Percentiles rank a stretch among this genome's conserved stretches.
Evolutionary conservation across 2,113 vertebrate species (phyloP).

Genomic region (Apaloderma vittatum): DNA sequence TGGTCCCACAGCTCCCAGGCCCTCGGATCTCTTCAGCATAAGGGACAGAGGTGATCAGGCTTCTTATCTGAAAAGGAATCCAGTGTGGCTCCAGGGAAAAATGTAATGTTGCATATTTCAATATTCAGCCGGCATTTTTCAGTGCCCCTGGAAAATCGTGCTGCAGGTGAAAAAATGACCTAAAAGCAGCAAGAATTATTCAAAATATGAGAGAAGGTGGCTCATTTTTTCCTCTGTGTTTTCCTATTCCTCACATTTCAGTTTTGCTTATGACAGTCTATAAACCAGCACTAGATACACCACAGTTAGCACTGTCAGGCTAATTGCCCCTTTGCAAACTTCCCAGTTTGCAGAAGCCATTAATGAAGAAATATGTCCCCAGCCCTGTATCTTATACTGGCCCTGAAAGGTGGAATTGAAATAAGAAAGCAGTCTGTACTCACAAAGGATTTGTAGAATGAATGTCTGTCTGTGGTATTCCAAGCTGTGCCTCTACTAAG

Average conservation of each 20-base stretch:
- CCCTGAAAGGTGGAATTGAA: background rate
- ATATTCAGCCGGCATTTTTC: background rate
- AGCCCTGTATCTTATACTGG: background rate
- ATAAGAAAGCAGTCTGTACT: background rate
- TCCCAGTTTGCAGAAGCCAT: background rate
- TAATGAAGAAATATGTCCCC: background rate
- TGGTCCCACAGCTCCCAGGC: background rate
- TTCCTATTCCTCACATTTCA: background rate
- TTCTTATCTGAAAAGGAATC: background rate
- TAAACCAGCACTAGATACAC: background rate
- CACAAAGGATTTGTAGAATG: background rate
- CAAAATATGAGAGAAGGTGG: background rate
- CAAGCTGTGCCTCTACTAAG: background rate
- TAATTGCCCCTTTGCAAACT: background rate
- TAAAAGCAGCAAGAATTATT: background rate
- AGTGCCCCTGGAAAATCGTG: background rate
- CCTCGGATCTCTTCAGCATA: rapidly evolving
- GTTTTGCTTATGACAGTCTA: background rate
- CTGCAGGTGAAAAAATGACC: background rate
- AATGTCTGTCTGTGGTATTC: background rate
- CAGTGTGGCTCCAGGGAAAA: background rate
- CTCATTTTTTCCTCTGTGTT: background rate
- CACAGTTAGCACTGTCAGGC: background rate
- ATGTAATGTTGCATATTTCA: background rate
- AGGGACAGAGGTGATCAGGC: background rate